phyloP scores from a whole-genome alignment of 2,113 vertebrate species.

The Varanus salvator region DNA sequence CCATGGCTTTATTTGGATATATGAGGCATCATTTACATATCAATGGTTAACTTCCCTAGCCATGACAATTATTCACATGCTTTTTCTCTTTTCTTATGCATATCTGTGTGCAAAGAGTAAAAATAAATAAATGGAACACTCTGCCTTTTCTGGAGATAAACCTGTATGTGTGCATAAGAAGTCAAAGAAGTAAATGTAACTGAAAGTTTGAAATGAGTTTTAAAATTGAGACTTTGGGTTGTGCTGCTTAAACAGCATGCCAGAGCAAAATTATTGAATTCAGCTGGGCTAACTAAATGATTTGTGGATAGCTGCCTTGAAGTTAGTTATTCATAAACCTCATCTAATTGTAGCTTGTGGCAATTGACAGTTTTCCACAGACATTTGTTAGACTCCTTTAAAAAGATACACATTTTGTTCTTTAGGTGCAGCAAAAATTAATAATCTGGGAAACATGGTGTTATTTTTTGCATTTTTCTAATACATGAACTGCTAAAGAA shows the following conservation, averaged over 20 bases:
- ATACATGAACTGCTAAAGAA: neutral
- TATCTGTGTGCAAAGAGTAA: neutral
- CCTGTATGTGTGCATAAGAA: neutral
- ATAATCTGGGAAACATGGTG: neutral
- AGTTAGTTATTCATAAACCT: neutral
- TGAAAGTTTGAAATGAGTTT: conserved; percentile 11
- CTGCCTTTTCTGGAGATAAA: neutral
- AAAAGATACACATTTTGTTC: neutral
- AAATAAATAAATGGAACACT: neutral
- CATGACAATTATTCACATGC: conserved; percentile 39
- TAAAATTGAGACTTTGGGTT: neutral
- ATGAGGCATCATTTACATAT: conserved; percentile 51
- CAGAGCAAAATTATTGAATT: neutral
- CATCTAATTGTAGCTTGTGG: neutral
- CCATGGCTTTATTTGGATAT: conserved; percentile 49
- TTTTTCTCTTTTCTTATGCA: conserved; percentile 17
- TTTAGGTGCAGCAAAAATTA: neutral
- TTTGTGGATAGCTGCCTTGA: neutral
- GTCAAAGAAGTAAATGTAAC: neutral
- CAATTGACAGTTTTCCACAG: neutral
- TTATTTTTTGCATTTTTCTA: neutral
- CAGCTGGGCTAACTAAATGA: neutral
- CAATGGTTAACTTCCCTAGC: conserved; percentile 39
- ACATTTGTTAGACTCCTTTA: neutral
- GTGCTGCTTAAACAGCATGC: neutral